phyloP scores from a whole-genome alignment of 2,888 invertebrate genomes.

The Phymatocera aterrima region DNA sequence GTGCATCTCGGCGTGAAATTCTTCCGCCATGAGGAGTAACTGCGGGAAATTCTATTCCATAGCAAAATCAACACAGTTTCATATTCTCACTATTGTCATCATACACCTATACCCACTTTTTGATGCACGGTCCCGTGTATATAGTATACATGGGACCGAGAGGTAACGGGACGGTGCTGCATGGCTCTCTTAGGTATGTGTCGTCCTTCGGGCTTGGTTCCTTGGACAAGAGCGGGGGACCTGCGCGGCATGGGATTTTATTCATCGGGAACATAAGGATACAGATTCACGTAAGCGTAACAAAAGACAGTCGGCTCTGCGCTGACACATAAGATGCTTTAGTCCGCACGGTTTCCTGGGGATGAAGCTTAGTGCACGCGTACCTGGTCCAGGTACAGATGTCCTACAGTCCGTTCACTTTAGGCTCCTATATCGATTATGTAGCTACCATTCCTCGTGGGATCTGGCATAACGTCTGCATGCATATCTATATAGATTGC shows the following conservation, averaged over 20 bases:
- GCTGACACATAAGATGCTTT: conserved; percentile 33
- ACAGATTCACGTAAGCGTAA: conserved; percentile 40
- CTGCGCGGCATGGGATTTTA: conserved; percentile 35
- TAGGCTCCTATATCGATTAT: conserved; percentile 42
- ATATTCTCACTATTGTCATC: not conserved
- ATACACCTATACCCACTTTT: no score
- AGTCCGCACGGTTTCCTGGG: conserved; percentile 36
- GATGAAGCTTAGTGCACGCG: conserved; percentile 42
- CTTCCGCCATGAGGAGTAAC: not conserved
- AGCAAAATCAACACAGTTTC: conserved; percentile 1
- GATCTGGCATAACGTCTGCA: not conserved
- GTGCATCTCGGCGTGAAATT: not conserved
- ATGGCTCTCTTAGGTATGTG: not conserved
- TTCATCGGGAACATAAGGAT: conserved; percentile 31
- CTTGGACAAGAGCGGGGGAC: not conserved
- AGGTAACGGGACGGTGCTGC: not conserved
- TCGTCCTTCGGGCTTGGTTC: not conserved
- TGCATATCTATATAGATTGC: not conserved
- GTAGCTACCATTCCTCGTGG: conserved; percentile 21
- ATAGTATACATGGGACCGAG: conserved; percentile 6
- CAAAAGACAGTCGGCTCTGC: conserved; percentile 35
- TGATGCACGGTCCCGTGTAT: no score
- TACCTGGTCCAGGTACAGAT: conserved; percentile 47
- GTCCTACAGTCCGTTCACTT: conserved; percentile 38
- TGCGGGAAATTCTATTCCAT: not conserved